phyloP scores from a whole-genome alignment of 2,888 invertebrate genomes.

The Molorchus minor region DNA sequence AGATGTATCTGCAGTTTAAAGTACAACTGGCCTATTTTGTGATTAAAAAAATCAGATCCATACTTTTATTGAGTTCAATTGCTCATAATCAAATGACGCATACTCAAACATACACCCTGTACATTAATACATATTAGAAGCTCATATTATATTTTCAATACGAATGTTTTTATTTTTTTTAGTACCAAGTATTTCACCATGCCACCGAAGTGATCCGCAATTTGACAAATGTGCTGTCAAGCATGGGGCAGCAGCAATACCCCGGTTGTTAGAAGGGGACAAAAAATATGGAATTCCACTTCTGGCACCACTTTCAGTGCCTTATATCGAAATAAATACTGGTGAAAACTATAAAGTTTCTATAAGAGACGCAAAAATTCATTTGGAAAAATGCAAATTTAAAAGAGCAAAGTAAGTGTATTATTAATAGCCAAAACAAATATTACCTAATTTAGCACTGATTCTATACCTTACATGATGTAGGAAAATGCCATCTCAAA shows the following conservation, averaged over 20 bases:
- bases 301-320: neutral
- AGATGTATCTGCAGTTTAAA: too few relatives aligned
- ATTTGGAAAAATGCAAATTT: neutral
- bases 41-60: too few relatives aligned
- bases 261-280: neutral
- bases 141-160: too few relatives aligned
- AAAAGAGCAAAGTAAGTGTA: neutral
- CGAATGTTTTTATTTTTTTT: too few relatives aligned
- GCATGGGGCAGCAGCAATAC: slow-evolving; percentile 3
- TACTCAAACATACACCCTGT: too few relatives aligned
- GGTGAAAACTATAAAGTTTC: neutral
- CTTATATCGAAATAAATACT: neutral
- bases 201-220: neutral
- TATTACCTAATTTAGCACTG: neutral
- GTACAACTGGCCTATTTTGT: too few relatives aligned
- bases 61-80: too few relatives aligned
- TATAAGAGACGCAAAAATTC: neutral
- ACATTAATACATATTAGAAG: too few relatives aligned
- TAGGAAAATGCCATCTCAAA: neutral
- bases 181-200: too few relatives aligned
- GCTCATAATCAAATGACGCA: too few relatives aligned
- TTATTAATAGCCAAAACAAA: neutral
- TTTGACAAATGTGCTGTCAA: neutral
- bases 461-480: neutral
- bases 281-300: neutral